Percentiles rank a stretch among this genome's conserved stretches.
phyloP scores from a whole-genome alignment of 2,888 invertebrate genomes.

The Carterocephalus palaemon region DNA sequence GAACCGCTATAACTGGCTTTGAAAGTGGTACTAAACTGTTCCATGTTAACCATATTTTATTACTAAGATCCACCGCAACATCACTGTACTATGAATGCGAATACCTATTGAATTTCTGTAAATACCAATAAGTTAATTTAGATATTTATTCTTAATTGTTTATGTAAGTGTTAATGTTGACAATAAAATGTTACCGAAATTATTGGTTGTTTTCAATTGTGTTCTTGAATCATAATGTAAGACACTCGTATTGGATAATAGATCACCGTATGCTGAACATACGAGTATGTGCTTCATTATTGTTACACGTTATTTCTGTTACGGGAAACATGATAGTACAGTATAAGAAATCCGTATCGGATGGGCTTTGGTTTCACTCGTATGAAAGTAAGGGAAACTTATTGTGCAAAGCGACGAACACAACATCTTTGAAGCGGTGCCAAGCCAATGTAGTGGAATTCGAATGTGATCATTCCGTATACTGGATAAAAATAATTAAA shows the following conservation, averaged over 20 bases:
- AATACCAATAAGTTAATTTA: conserved; percentile 54
- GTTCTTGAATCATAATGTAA: too few relatives aligned
- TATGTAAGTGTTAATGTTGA: conserved; percentile 49
- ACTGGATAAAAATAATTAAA: too few relatives aligned
- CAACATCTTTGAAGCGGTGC: conserved; percentile 27
- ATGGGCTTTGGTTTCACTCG: conserved; percentile 53
- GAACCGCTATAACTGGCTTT: conserved; percentile 28
- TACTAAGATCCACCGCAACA: conserved; percentile 1
- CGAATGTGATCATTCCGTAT: too few relatives aligned
- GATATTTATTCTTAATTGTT: conserved; percentile 64
- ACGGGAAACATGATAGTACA: conserved; percentile 39
- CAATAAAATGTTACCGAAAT: conserved; percentile 28
- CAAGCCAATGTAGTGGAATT: conserved; percentile 17
- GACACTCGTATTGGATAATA: too few relatives aligned
- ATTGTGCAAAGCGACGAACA: conserved; percentile 22
- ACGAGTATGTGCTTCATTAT: too few relatives aligned
- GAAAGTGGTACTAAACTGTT: conserved; percentile 13
- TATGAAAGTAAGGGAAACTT: conserved; percentile 53
- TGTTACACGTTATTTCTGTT: too few relatives aligned
- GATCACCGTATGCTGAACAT: too few relatives aligned
- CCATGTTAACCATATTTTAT: not conserved
- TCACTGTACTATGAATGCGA: conserved; percentile 30
- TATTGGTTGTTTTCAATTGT: not conserved
- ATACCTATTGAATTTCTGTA: conserved; percentile 68
- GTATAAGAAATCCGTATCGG: conserved; percentile 13